Base-by-base conservation (phyloP, 2,113 vertebrate genomes). In the Aphelocoma coerulescens region DNA sequence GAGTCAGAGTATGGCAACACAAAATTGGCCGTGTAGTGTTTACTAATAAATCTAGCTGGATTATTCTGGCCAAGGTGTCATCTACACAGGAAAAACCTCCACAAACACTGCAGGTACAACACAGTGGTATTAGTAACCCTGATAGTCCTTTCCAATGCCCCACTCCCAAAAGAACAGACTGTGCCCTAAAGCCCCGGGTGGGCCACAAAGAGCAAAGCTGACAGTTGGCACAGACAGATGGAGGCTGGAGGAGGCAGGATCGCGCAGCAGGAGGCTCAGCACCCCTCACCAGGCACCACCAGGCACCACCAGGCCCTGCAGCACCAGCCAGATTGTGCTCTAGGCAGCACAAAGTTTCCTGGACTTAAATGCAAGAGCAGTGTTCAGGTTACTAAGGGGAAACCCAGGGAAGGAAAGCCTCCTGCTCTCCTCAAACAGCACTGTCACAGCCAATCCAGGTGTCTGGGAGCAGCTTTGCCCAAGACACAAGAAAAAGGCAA, bases 171-270 rank as follows among this genome's bases (percentile, higher is more conserved):
- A 58, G 94, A 88, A 30, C 79, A 95, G 69, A 10, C 83, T 52
- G 79, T 86, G 86, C 52, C 91, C 79, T 88, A 18, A 59, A 91
- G 85, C 72, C 35, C 63, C 0, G 1, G 48, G 63, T 49, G 80
- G 37, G 43, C 67, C 59, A 65, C 48, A n/a, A 6, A 33, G 84
- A 74, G 52, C 83, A 54, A 55, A 69, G 85, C 37, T 0, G 9
- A 74, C 88, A 93, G 65, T 95, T 81, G 96, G 95, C 96, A 93
- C 49, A 13, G 91, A 87, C 96, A 96, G 94, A 93, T 95, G 94
- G 95, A 95, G 76, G 55, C 79, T 77, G 32, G 75, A 4, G 2
- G 83, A 77, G 88, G 83, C 83, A 93, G 91, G 43, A 74, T 80
- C 2, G 11, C 33, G 0, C 92, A 62, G 96, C 91, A 71, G 94